Conservation (phyloP, 2,888 invertebrate genomes). For the Heliconius charithonia region DNA sequence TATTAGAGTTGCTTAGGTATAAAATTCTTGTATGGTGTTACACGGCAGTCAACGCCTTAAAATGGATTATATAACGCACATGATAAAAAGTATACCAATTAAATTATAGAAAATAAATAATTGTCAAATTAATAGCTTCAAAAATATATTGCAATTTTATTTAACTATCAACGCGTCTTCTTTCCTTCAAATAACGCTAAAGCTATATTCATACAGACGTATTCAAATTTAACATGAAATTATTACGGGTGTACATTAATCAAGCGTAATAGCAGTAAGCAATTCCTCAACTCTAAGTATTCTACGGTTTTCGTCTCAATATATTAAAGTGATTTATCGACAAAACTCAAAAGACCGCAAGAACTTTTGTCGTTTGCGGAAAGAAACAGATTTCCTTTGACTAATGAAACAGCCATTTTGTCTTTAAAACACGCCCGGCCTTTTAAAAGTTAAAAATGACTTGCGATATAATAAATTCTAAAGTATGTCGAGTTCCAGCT, state of each 20-base stretch:
- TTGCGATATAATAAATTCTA: conserved; percentile 34
- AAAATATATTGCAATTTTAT: not conserved
- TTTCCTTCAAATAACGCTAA: not conserved
- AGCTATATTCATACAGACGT: conserved; percentile 9
- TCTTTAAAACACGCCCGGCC: conserved; percentile 53
- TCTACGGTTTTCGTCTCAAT: conserved; percentile 72
- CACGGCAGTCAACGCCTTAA: not conserved
- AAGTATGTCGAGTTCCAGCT: conserved; percentile 1
- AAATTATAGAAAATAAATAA: not conserved
- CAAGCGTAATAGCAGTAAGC: conserved; percentile 64
- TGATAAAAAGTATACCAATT: not conserved
- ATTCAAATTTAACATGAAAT: conserved; percentile 47
- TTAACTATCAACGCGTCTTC: not conserved
- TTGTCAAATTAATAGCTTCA: not conserved
- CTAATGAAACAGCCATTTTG: conserved; percentile 70
- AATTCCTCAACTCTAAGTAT: conserved; percentile 65
- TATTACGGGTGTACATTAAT: conserved; percentile 63
- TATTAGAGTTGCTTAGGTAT: too few relatives aligned
- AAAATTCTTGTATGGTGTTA: too few relatives aligned
- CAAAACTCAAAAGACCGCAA: conserved; percentile 64
- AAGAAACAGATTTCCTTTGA: conserved; percentile 69
- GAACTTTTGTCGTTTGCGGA: conserved; percentile 74
- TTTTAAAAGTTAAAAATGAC: conserved; percentile 44
- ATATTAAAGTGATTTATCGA: conserved; percentile 80
- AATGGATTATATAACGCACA: not conserved